phyloP scores from a whole-genome alignment of 1,140 invertebrate species.

The Drosophila micromelanica region DNA sequence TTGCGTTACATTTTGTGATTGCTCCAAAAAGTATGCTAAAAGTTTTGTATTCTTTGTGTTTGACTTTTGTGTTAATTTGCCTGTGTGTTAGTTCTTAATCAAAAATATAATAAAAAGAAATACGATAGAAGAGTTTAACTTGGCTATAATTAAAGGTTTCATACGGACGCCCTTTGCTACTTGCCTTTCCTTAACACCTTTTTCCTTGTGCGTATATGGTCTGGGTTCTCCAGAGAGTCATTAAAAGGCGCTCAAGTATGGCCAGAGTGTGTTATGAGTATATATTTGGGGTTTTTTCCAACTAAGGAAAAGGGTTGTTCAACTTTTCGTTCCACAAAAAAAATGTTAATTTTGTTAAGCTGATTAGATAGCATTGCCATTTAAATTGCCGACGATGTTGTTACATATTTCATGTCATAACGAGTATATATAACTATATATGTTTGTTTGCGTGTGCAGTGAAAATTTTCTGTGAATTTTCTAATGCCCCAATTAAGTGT shows the following conservation, averaged over 20 bases:
- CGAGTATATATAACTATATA: not conserved
- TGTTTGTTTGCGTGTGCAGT: constrained; percentile 13
- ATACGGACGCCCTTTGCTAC: constrained; percentile 20
- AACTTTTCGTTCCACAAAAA: constrained; percentile 53
- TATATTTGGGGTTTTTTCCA: constrained; percentile 43
- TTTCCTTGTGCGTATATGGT: constrained; percentile 58
- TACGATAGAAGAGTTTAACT: constrained; percentile 48
- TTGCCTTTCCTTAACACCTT: constrained; percentile 19
- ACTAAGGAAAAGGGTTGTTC: constrained; percentile 63
- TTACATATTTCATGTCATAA: not conserved
- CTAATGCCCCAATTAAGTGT: constrained; percentile 47
- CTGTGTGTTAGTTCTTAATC: constrained; percentile 17
- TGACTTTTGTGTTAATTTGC: constrained; percentile 31
- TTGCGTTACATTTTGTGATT: constrained; percentile 59
- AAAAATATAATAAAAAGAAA: constrained; percentile 19
- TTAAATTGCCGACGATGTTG: constrained; percentile 37
- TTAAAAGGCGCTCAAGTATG: constrained; percentile 68
- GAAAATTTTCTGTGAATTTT: constrained; percentile 47
- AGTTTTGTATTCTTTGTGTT: constrained; percentile 35
- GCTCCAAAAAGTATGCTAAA: constrained; percentile 55
- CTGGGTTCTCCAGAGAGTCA: constrained; percentile 70
- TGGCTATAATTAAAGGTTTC: constrained; percentile 71
- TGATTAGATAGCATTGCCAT: constrained; percentile 60
- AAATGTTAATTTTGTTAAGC: constrained; percentile 68
- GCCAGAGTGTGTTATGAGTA: constrained; percentile 9